Conservation (phyloP, 1,140 invertebrate genomes). For the Monochamus saltuarius region DNA sequence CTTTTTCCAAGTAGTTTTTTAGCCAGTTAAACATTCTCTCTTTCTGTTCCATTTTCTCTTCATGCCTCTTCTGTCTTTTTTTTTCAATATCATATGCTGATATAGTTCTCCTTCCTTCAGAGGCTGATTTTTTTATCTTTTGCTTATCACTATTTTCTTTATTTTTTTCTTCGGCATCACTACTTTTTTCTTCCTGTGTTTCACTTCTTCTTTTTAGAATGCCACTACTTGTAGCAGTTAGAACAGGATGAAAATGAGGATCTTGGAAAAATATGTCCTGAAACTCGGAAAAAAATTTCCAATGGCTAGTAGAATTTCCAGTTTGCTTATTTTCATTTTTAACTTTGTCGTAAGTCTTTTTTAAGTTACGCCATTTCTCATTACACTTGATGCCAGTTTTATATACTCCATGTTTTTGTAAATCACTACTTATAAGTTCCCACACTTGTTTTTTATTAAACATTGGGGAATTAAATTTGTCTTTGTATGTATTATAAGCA, state of each 20-base stretch:
- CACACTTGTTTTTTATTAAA: background rate
- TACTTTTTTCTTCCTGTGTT: background rate
- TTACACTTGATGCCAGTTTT: background rate
- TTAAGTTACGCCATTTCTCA: constrained; percentile 2
- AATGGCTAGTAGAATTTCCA: background rate
- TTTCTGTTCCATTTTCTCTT: constrained; percentile 3
- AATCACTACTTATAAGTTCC: background rate
- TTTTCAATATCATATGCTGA: background rate
- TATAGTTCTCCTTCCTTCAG: background rate
- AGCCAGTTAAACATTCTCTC: constrained; percentile 1
- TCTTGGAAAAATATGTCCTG: no score
- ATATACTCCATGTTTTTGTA: background rate
- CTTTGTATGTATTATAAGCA: background rate
- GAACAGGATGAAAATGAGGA: no score
- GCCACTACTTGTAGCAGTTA: background rate
- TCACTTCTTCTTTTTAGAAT: background rate
- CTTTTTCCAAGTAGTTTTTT: constrained; percentile 2
- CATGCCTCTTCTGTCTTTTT: background rate
- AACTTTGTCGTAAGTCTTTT: background rate
- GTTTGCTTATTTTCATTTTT: no score
- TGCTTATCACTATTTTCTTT: constrained; percentile 5
- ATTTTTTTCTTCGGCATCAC: background rate
- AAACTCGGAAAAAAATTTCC: background rate
- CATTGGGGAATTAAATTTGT: background rate
- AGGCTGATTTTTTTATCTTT: background rate